Evolutionary conservation across 2,113 vertebrate species (phyloP).

Genomic region (human (Homo sapiens)): DNA sequence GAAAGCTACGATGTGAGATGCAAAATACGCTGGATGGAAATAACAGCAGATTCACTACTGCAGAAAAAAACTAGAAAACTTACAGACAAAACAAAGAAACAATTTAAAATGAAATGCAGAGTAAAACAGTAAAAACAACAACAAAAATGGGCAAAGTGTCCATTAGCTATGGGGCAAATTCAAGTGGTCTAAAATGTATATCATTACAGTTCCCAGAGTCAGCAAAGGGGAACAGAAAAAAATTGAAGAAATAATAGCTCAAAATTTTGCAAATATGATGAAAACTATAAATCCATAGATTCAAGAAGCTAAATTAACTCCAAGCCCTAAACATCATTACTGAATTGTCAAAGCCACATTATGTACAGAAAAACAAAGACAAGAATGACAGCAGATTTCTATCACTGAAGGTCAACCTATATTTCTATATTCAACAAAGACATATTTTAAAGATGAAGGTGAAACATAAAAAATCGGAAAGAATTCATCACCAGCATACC

Average conservation of each 20-base stretch:
- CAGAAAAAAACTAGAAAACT: background rate
- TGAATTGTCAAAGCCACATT: background rate
- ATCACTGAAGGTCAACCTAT: background rate
- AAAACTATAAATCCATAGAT: background rate
- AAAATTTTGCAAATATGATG: background rate
- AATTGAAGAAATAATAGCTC: background rate
- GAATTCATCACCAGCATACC: background rate
- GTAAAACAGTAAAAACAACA: background rate
- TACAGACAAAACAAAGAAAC: background rate
- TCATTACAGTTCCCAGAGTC: background rate
- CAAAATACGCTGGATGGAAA: background rate
- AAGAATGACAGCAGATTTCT: background rate
- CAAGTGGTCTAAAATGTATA: background rate
- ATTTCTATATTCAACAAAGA: background rate
- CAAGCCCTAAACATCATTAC: background rate
- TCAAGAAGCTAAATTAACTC: background rate
- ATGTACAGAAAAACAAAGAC: background rate
- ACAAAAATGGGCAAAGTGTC: background rate
- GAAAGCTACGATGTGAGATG: background rate
- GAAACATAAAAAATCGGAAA: background rate
- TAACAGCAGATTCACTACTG: background rate
- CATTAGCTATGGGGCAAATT: background rate
- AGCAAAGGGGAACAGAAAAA: background rate
- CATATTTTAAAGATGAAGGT: background rate
- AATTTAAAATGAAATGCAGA: background rate